phyloP scores from a whole-genome alignment of 1,140 invertebrate genomes.

The Cydia splendana region DNA sequence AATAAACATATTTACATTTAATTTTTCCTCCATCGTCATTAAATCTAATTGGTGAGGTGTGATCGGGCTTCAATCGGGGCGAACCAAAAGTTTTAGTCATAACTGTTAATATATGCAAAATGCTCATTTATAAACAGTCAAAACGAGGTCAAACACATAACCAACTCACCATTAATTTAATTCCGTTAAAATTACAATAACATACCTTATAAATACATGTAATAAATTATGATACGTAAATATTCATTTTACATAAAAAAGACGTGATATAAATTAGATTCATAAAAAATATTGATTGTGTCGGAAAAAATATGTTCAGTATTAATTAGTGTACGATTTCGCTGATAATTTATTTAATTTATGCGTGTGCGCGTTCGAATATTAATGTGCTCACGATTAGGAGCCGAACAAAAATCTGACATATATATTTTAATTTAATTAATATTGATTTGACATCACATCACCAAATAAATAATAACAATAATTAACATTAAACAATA shows the following conservation, averaged over 20 bases:
- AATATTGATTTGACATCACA: too few species aligned
- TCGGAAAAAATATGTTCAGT: slow-evolving; percentile 32
- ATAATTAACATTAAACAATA: too few species aligned
- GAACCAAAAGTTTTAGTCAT: background rate
- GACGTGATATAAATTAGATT: slow-evolving; percentile 25
- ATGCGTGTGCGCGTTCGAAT: background rate
- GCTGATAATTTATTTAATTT: slow-evolving; percentile 27
- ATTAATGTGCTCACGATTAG: slow-evolving; percentile 23
- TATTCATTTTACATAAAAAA: slow-evolving; percentile 16
- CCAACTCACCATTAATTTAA: slow-evolving; percentile 27
- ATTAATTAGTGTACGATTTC: slow-evolving; percentile 30
- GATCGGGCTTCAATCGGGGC: background rate
- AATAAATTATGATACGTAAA: slow-evolving; percentile 12
- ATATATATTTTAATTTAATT: too few species aligned
- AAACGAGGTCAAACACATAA: slow-evolving; percentile 15
- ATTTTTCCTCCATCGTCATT: background rate
- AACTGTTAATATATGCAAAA: background rate
- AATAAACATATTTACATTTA: background rate
- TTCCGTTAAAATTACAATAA: slow-evolving; percentile 31
- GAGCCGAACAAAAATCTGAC: background rate
- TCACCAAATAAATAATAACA: too few species aligned
- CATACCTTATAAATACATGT: slow-evolving; percentile 14
- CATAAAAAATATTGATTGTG: slow-evolving; percentile 28
- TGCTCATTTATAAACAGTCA: slow-evolving; percentile 8
- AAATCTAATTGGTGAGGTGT: background rate